Percentiles rank a stretch among this genome's conserved stretches.
Evolutionary conservation across 35 echinoderm and acorn worm species (phyloP).

Genomic region (Ophioderma brevispina): DNA sequence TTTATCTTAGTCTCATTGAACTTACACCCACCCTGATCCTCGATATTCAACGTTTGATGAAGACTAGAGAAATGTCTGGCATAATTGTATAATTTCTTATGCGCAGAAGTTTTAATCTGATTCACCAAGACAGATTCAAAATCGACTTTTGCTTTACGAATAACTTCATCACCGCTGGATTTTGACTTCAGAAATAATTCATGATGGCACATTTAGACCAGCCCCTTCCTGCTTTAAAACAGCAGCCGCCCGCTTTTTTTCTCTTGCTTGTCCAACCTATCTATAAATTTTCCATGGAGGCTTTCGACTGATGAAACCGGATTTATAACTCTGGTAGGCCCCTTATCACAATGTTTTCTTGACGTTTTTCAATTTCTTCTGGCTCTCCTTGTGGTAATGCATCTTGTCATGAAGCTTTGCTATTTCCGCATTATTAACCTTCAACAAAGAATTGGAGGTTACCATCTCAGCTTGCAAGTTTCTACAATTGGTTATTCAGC

Average conservation of each 20-base stretch:
- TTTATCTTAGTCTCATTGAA: conserved; percentile 1
- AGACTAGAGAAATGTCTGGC: conserved; percentile 25
- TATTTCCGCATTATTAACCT: conserved; percentile 3
- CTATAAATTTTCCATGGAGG: too few relatives aligned
- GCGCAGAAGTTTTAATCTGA: conserved; percentile 44
- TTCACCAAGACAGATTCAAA: conserved; percentile 16
- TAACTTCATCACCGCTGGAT: not conserved
- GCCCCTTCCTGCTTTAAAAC: conserved; percentile 13
- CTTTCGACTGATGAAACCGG: conserved; percentile 30
- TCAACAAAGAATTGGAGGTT: not conserved
- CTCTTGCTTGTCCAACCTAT: conserved; percentile 8
- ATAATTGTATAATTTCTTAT: conserved; percentile 53
- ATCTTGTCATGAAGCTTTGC: not conserved
- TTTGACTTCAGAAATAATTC: not conserved
- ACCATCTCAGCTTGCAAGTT: not conserved
- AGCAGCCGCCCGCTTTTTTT: not conserved
- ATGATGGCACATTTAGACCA: conserved; percentile 35
- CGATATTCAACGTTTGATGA: conserved; percentile 18
- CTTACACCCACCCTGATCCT: not conserved
- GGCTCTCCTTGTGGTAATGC: not conserved
- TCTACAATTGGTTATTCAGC: conserved; percentile 1
- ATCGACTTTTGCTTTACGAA: conserved; percentile 25
- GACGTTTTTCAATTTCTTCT: conserved; percentile 29
- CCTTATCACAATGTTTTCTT: conserved; percentile 8
- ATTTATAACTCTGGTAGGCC: conserved; percentile 15